Evolutionary conservation across 2,888 invertebrate genomes (phyloP).

Genomic region (Agonopterix alstromeriana): DNA sequence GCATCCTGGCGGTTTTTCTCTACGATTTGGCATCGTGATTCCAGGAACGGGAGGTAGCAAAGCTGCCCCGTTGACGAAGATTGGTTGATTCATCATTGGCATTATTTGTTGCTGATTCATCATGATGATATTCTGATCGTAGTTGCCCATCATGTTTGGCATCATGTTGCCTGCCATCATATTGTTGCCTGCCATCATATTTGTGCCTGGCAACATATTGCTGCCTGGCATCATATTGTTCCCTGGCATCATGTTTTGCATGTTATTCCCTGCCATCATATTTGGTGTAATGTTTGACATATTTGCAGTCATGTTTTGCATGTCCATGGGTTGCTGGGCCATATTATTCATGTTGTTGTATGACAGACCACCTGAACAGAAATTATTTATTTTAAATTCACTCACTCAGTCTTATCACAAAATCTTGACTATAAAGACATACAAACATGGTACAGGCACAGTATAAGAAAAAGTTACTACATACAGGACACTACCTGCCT

Average conservation of each 20-base stretch:
- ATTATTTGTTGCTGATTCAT: constrained; percentile 47
- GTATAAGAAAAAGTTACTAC: no score
- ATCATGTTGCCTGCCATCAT: constrained; percentile 24
- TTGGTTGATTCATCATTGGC: constrained; percentile 28
- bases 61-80: constrained; percentile 82
- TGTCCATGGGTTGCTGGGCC: no score
- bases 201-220: constrained; percentile 18
- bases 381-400: no score
- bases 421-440: no score
- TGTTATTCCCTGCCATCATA: constrained; percentile 30
- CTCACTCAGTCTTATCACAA: no score
- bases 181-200: constrained; percentile 17
- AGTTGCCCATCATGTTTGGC: constrained; percentile 51
- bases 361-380: no score
- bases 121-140: constrained; percentile 79
- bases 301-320: no score
- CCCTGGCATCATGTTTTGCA: constrained; percentile 23
- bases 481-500: no score
- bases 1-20: constrained; percentile 92
- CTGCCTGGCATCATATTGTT: constrained; percentile 15
- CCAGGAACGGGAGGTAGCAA: constrained; percentile 91
- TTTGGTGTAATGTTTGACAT: constrained; percentile 7
- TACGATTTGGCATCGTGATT: constrained; percentile 85
- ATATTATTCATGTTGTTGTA: no score
- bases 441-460: no score